Base-by-base conservation (phyloP, 2,797 vertebrate genomes). In the Xenopus petersii region DNA sequence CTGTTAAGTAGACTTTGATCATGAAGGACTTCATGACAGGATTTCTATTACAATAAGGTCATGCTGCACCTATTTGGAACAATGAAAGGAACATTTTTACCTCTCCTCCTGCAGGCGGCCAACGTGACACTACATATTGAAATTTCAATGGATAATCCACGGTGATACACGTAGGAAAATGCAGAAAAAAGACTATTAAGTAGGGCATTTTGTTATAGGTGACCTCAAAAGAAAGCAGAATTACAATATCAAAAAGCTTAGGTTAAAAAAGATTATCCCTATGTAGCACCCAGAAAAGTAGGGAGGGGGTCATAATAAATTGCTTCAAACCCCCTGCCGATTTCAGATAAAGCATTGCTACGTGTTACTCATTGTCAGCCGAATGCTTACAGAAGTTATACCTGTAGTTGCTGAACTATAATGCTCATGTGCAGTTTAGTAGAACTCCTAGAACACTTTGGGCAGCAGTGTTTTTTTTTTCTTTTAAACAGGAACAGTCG, bases 31-130 rank as follows among this genome's bases (percentile, higher is more conserved):
- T 63, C 69, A 63, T 79, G 84, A 83, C 2, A 74, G 79, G 61
- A 75, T 84, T 84, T 83, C 69, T 73, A 70, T 80, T 82, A 75
- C 63, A 81, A 82, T 82, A 81, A 83, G 75, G 64, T 79, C 80
- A 80, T 0, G 0, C 67, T 80, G 65, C 62, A 82, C 67, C 80
- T 85, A 24, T 69, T 80, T 82, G 72, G 77, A 81, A 69, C 62
- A 79, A 75, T 46, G 64, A 75, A 79, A 69, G 15, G 72, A 74
- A 81, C 55, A 80, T 79, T 65, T 75, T 10, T 73, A 66, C 48
- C 78, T 72, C 60, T 71, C 47, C 70, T 68, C 74, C 75, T 80
- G 65, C 15, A 69, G 26, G 58, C 61, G 80, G 67, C 62, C 21
- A 73, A 80, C 82, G 46, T 54, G 21, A 71, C 71, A 75, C 62